phyloP scores from a whole-genome alignment of 2,888 invertebrate species.

The Vanessa cardui region DNA sequence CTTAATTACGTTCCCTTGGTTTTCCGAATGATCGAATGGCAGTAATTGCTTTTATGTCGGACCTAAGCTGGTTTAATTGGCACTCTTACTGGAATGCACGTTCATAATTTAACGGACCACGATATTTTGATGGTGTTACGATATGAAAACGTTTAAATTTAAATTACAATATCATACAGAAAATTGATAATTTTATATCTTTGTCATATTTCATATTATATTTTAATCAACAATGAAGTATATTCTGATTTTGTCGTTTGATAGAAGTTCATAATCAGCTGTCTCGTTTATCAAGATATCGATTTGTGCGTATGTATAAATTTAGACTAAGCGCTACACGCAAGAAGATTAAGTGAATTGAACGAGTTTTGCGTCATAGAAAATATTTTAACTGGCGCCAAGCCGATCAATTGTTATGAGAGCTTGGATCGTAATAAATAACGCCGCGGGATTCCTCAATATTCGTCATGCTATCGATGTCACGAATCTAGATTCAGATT shows the following conservation, averaged over 20 bases:
- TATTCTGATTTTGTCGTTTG: conserved; percentile 16
- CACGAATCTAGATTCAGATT: conserved; percentile 15
- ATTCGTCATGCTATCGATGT: conserved; percentile 28
- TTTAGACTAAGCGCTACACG: conserved; percentile 14
- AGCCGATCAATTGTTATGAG: conserved; percentile 30
- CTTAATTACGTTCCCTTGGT: conserved; percentile 67
- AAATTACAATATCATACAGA: background rate
- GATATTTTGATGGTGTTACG: conserved; percentile 24
- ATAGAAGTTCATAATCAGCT: background rate
- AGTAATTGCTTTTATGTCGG: conserved; percentile 72
- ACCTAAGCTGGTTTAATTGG: conserved; percentile 65
- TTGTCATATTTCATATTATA: background rate
- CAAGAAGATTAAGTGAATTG: conserved; percentile 62
- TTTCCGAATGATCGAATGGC: conserved; percentile 69
- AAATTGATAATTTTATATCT: background rate
- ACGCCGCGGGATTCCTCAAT: conserved; percentile 35
- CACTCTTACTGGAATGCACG: conserved; percentile 40
- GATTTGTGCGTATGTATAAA: conserved; percentile 23
- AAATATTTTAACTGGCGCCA: conserved; percentile 72
- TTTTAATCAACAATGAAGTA: background rate
- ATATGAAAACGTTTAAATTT: conserved; percentile 5
- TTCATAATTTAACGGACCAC: conserved; percentile 28
- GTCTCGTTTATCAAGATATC: conserved; percentile 22
- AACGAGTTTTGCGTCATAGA: conserved; percentile 60
- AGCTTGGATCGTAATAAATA: conserved; percentile 37